Evolutionary conservation across 2,113 vertebrate species (phyloP).

Genomic region (Irena cyanogastra): DNA sequence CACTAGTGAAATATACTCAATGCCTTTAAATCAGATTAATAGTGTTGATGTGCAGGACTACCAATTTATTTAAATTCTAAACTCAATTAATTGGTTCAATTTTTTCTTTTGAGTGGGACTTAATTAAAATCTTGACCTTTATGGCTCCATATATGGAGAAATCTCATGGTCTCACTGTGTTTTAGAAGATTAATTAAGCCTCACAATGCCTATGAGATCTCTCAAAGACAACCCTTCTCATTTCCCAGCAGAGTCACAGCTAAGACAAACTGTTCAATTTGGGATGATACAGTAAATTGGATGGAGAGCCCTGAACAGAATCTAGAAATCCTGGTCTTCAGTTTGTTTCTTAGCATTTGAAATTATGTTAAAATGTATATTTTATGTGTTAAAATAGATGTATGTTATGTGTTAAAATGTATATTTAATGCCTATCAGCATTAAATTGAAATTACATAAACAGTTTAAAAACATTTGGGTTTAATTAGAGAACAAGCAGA

Average conservation of each 20-base stretch:
- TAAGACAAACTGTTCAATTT: background rate
- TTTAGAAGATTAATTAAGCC: background rate
- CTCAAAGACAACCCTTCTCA: background rate
- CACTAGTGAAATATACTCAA: background rate
- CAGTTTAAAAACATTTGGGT: background rate
- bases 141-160: background rate
- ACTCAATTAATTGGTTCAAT: background rate
- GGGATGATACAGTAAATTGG: background rate
- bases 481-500: background rate
- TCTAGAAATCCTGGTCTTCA: background rate
- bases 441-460: background rate
- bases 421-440: background rate
- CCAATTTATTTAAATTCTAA: background rate
- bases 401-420: background rate
- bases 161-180: background rate
- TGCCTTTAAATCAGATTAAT: background rate
- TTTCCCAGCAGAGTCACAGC: background rate
- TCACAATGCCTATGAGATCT: background rate
- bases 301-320: background rate
- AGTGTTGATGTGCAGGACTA: background rate
- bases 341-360: background rate
- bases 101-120: background rate
- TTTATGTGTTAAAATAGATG: too few species aligned
- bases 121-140: background rate
- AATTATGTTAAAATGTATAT: background rate